Conservation (phyloP, 1,140 invertebrate genomes). For the Panonychus citri region DNA sequence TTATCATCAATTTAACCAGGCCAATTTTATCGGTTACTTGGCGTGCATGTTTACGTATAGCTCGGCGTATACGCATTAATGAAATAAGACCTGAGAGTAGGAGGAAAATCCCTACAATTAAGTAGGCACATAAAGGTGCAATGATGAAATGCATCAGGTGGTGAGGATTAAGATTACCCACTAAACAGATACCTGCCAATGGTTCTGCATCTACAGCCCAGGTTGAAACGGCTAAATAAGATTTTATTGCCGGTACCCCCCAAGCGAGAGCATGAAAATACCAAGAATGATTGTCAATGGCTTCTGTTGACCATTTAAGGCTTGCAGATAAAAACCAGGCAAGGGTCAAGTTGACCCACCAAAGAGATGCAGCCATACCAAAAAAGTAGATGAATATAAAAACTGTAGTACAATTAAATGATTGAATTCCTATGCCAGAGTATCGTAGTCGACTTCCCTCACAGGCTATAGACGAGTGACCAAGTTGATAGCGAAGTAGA, state of each 20-base stretch:
- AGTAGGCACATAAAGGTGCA: slow-evolving; percentile 46
- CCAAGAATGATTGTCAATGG: slow-evolving; percentile 75
- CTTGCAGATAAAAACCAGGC: slow-evolving; percentile 85
- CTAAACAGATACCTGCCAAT: slow-evolving; percentile 28
- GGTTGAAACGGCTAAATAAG: slow-evolving; percentile 49
- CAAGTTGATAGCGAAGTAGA: slow-evolving; percentile 58
- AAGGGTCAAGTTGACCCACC: slow-evolving; percentile 84
- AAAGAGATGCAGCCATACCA: slow-evolving; percentile 75
- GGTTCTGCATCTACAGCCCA: slow-evolving; percentile 54
- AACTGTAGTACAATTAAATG: slow-evolving; percentile 48
- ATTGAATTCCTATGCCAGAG: slow-evolving; percentile 34
- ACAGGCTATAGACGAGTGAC: slow-evolving; percentile 70
- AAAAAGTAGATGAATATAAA: slow-evolving; percentile 79
- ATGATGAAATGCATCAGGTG: slow-evolving; percentile 54
- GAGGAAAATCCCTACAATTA: slow-evolving; percentile 22
- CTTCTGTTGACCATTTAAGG: slow-evolving; percentile 84
- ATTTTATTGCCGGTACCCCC: slow-evolving; percentile 62
- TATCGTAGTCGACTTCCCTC: slow-evolving; percentile 31
- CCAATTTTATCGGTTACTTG: slow-evolving; percentile 17
- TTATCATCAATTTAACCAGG: slow-evolving; percentile 26
- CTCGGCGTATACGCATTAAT: slow-evolving; percentile 22
- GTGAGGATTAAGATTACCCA: slow-evolving; percentile 54
- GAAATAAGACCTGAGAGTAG: slow-evolving; percentile 22
- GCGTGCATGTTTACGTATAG: slow-evolving; percentile 21
- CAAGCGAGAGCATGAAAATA: slow-evolving; percentile 81